A percentile compares a stretch with the other conserved stretches of the same genome.
phyloP scores from a whole-genome alignment of 2,113 vertebrate genomes.

The Seriola aureovittata region DNA sequence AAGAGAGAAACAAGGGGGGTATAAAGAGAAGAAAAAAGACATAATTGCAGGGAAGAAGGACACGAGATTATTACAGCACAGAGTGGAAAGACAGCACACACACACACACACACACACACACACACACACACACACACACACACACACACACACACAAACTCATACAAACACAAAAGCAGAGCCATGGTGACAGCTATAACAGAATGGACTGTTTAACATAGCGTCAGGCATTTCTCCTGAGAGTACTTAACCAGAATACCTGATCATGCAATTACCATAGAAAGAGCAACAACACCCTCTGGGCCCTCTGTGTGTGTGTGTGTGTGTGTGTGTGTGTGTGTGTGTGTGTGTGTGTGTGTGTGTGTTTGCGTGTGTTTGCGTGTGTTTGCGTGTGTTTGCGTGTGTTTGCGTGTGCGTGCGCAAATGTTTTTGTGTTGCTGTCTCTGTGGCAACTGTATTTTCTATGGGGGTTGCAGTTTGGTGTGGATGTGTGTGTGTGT shows the following conservation, averaged over 20 bases:
- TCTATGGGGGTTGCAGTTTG: slow-evolving; percentile 18
- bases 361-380: slow-evolving; percentile 1
- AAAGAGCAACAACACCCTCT: slow-evolving; percentile 64
- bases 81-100: background rate
- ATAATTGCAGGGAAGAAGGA: slow-evolving; percentile 18
- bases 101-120: background rate
- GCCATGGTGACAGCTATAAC: slow-evolving; percentile 47
- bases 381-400: background rate
- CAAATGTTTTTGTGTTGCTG: slow-evolving; percentile 12
- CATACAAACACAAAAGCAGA: background rate
- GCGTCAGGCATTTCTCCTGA: slow-evolving; percentile 59
- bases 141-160: background rate
- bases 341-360: slow-evolving; percentile 2
- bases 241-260: slow-evolving; percentile 70
- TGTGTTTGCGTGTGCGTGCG: background rate
- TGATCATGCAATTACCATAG: slow-evolving; percentile 71
- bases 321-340: slow-evolving; percentile 1
- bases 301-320: slow-evolving; percentile 16
- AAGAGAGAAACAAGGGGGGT: background rate
- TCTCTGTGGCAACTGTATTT: slow-evolving; percentile 21
- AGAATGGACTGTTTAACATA: slow-evolving; percentile 65
- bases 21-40: slow-evolving; percentile 13
- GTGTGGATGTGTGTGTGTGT: background rate
- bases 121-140: background rate
- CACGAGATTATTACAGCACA: slow-evolving; percentile 8